Conservation (phyloP, 2,888 invertebrate genomes). For the Leptinotarsa tumamoca region DNA sequence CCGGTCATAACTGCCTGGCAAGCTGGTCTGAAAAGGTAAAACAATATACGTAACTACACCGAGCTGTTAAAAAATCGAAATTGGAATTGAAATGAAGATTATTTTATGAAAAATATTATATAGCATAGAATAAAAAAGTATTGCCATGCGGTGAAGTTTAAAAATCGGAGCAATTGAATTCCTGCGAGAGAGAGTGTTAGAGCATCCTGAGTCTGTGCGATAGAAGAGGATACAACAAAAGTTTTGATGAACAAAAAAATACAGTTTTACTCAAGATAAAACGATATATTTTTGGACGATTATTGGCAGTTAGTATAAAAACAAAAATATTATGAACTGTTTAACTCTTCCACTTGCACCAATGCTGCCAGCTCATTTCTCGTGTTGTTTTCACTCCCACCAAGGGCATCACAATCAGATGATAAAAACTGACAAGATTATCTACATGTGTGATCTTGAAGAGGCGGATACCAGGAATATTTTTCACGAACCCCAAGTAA, state of each 20-base stretch:
- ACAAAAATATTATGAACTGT: conserved; percentile 53
- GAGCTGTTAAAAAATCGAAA: no score
- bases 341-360: conserved; percentile 30
- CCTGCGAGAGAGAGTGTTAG: no score
- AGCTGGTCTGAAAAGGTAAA: no score
- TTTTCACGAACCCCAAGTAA: conserved; percentile 37
- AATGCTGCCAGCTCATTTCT: conserved; percentile 29
- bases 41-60: no score
- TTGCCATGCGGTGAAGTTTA: no score
- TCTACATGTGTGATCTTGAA: conserved; percentile 53
- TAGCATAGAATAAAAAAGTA: no score
- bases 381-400: conserved; percentile 37
- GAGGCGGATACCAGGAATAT: conserved; percentile 51
- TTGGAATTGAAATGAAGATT: no score
- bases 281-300: conserved; percentile 43
- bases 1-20: no score
- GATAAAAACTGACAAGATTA: conserved; percentile 46
- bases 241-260: conserved; percentile 35
- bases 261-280: conserved; percentile 52
- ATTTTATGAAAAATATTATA: no score
- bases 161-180: no score
- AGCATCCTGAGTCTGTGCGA: conserved; percentile 25
- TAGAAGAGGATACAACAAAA: conserved; percentile 53
- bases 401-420: conserved; percentile 34
- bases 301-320: conserved; percentile 45